Evolutionary conservation across 2,888 invertebrate species (phyloP).

Genomic region (Rhimphoctona megacephalus): DNA sequence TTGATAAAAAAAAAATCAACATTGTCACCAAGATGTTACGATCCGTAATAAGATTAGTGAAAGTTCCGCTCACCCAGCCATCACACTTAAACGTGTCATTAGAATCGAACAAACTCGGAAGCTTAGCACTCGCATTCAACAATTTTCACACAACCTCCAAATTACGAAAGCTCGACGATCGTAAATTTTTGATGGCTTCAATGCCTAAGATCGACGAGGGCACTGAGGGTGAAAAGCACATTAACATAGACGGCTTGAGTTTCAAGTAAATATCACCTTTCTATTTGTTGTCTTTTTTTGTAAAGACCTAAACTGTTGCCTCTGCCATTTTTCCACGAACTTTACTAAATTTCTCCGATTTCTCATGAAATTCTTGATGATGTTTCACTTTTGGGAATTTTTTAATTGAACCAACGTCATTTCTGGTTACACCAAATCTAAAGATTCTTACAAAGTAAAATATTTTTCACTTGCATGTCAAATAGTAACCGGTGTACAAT

Average conservation of each 20-base stretch:
- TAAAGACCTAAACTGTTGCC: not conserved
- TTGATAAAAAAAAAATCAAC: not conserved
- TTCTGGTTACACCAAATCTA: not conserved
- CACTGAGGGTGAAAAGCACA: slow-evolving; percentile 90
- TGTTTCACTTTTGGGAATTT: not conserved
- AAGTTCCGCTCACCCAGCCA: slow-evolving; percentile 26
- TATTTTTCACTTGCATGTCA: not conserved
- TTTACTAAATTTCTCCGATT: not conserved
- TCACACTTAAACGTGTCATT: not conserved
- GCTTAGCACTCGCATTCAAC: slow-evolving; percentile 26
- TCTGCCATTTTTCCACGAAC: not conserved
- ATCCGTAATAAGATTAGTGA: slow-evolving; percentile 41
- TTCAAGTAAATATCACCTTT: slow-evolving; percentile 86
- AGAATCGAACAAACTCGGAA: not conserved
- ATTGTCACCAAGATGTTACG: slow-evolving; percentile 61
- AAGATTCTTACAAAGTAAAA: not conserved
- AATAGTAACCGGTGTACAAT: not conserved
- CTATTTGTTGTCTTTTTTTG: not conserved
- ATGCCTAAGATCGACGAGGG: slow-evolving; percentile 89
- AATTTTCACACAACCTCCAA: slow-evolving; percentile 66
- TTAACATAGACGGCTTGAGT: slow-evolving; percentile 89
- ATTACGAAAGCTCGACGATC: slow-evolving; percentile 79
- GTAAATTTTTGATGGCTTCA: slow-evolving; percentile 79
- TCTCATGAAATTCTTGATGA: not conserved
- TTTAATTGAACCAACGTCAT: not conserved